Base-by-base conservation (phyloP, 2,888 invertebrate species). In the Athalia cordata region DNA sequence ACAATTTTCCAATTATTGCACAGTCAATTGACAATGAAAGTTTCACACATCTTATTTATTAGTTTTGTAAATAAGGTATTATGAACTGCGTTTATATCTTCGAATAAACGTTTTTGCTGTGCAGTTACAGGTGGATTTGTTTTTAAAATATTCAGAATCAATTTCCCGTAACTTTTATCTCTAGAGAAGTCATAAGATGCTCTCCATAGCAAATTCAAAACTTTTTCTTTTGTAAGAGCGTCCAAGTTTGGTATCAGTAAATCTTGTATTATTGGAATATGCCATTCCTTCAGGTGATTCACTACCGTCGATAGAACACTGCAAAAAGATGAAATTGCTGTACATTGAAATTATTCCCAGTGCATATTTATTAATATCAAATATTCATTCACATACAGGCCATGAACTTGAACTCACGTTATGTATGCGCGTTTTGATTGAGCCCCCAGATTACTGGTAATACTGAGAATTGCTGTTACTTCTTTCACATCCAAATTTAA, bases 271-370 rank as follows among this genome's bases (percentile, higher is more conserved):
- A 89, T 52, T 15, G 78, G 29, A 64, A 88, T 80, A 74, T 89
- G 89, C 89, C 89, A 89, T 62, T 81, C 77, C 78, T 85, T 85
- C 3, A 89, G 78, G 77, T 87, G 87, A 68, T 84, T 82, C 4
- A 83, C 85, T 3, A 80, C 45, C 4, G 66, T 76, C 4, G 84
- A 74, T 77, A 87, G 87, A 50, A 85, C 82, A n/a, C 89, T 89
- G 76, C 4, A 70, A 0, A 55, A n/a, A 67, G n/a, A 47, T 49
- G 45, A 13, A 62, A 62, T 62, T 13, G 15, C 13, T 29, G 29
- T 29, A 29, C 29, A 66, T 8, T 45, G 5, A 11, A 74, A 43
- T 61, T 43, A 43, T 43, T 8, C 4, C 29, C 9, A 59, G 9
- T 45, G 7, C 9, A 49, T 74, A 62, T 11, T 74, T 45, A 43